Conservation (phyloP, 1,140 invertebrate species). For the Matsumurasca onukii region DNA sequence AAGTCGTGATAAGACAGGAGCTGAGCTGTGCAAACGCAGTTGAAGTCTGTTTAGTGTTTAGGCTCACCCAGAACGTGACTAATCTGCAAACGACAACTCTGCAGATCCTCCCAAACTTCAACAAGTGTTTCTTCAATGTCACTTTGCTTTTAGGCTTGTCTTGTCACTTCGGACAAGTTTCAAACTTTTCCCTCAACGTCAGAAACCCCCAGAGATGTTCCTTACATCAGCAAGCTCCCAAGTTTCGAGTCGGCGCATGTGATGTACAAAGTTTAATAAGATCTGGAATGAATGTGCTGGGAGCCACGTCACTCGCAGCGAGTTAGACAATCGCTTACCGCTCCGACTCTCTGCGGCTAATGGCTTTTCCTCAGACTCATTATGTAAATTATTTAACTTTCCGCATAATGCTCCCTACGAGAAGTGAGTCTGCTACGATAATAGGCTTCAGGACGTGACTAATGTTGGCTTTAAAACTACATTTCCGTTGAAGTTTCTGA, state of each 20-base stretch:
- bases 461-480: no score
- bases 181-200: no score
- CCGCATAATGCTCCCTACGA: not conserved
- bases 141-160: not conserved
- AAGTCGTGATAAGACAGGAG: not conserved
- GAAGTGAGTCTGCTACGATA: not conserved
- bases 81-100: not conserved
- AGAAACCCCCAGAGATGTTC: no score
- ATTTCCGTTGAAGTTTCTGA: no score
- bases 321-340: slow-evolving; percentile 9
- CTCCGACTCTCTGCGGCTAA: no score
- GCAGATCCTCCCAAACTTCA: not conserved
- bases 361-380: no score
- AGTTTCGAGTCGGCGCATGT: slow-evolving; percentile 14
- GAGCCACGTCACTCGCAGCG: not conserved
- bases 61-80: not conserved
- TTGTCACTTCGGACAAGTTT: slow-evolving; percentile 10
- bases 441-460: no score
- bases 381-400: slow-evolving; percentile 21
- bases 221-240: no score
- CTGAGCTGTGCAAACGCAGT: not conserved
- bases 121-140: slow-evolving; percentile 13
- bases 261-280: slow-evolving; percentile 29
- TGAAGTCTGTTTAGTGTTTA: not conserved
- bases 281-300: slow-evolving; percentile 25